These are phyloP conservation scores for Fistularia tabacaria DNA, from an alignment of 2,797 vertebrate genomes.

Conservation along the genomic window DNA sequence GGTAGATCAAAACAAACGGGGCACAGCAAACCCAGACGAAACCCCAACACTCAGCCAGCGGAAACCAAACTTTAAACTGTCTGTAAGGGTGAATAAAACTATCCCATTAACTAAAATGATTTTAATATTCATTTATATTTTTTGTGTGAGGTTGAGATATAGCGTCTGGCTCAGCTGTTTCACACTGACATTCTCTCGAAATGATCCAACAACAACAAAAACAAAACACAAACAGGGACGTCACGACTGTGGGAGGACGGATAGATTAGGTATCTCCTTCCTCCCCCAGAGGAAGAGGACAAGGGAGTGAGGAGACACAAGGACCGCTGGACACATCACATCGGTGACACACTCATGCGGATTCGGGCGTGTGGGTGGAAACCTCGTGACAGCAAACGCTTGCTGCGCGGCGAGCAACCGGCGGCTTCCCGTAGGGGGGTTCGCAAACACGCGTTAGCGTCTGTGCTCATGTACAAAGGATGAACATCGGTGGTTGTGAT, in stretches of 20 bases:
- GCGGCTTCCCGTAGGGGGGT: not conserved
- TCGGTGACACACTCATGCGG: too few relatives aligned
- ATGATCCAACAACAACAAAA: conserved; percentile 17
- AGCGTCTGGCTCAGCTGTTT: conserved; percentile 33
- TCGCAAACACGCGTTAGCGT: not conserved
- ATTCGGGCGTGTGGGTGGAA: too few relatives aligned
- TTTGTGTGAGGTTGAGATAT: conserved; percentile 9
- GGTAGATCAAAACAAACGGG: conserved; percentile 33
- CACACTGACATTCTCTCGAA: conserved; percentile 13
- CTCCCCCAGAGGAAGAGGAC: conserved; percentile 12
- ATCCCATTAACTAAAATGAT: too few relatives aligned
- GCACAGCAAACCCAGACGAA: conserved; percentile 38
- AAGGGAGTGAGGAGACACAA: conserved; percentile 36
- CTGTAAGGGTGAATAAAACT: too few relatives aligned
- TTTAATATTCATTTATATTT: too few relatives aligned
- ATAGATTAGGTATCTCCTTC: conserved; percentile 18
- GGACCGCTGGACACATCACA: conserved; percentile 6
- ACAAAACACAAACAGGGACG: conserved; percentile 2
- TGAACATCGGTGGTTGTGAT: conserved; percentile 24
- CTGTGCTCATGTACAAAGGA: conserved; percentile 34
- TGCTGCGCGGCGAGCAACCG: too few relatives aligned
- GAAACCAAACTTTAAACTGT: too few relatives aligned
- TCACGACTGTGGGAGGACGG: conserved; percentile 46
- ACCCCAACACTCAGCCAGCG: conserved; percentile 8
- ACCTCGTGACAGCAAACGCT: conserved; percentile 25